phyloP scores from a whole-genome alignment of 2,797 vertebrate species.

The Sebastes hubbsi region DNA sequence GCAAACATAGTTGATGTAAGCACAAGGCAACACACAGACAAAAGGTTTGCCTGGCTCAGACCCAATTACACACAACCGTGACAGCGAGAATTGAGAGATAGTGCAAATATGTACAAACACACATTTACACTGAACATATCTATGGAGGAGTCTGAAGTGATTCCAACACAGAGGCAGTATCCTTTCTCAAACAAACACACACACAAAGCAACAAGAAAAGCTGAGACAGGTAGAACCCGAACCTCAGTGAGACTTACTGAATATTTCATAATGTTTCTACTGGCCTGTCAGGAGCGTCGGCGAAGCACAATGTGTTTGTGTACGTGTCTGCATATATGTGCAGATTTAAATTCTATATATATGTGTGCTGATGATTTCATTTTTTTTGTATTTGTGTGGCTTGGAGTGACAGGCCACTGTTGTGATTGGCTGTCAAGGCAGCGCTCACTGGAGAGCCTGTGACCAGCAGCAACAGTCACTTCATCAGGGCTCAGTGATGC shows the following conservation, averaged over 20 bases:
- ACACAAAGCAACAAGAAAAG: constrained; percentile 26
- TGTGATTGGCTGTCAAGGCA: constrained; percentile 45
- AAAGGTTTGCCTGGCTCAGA: constrained; percentile 47
- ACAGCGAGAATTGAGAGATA: constrained; percentile 43
- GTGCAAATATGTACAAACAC: constrained; percentile 9
- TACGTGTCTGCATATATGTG: constrained; percentile 14
- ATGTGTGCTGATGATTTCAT: constrained; percentile 4
- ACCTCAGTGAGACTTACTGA: constrained; percentile 59
- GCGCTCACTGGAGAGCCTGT: constrained; percentile 13
- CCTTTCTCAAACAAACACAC: not conserved
- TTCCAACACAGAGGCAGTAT: constrained; percentile 13
- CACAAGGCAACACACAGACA: constrained; percentile 54
- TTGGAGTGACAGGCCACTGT: constrained; percentile 24
- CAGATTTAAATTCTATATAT: constrained; percentile 26
- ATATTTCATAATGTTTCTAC: constrained; percentile 79
- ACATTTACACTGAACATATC: constrained; percentile 6
- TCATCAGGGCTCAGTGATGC: constrained; percentile 36
- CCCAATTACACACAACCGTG: constrained; percentile 52
- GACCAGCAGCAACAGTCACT: constrained; percentile 20
- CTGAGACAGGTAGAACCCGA: constrained; percentile 68
- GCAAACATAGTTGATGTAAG: constrained; percentile 61
- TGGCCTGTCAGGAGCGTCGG: constrained; percentile 58
- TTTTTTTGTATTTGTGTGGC: not conserved
- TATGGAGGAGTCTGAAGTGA: constrained; percentile 4
- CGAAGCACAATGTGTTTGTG: not conserved